phyloP scores from a whole-genome alignment of 2,888 invertebrate genomes.

The Melitaea athalia region DNA sequence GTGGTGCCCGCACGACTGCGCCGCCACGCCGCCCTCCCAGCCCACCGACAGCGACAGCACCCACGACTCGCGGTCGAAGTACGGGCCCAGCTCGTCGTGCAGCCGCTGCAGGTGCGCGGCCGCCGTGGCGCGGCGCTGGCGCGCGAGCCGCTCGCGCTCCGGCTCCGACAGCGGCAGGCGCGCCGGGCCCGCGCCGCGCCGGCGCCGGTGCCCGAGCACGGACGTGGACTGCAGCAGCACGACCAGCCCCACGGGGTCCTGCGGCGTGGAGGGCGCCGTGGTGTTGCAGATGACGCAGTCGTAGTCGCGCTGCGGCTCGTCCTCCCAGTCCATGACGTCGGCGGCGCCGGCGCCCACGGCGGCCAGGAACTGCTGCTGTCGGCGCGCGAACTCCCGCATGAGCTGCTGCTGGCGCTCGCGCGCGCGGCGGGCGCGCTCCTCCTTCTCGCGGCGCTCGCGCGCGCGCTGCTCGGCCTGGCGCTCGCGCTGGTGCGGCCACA shows the following conservation, averaged over 20 bases:
- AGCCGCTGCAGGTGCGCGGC: slow-evolving; percentile 89
- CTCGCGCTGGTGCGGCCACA: slow-evolving; percentile 93
- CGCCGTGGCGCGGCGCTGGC: slow-evolving; percentile 83
- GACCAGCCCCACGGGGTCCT: slow-evolving; percentile 90
- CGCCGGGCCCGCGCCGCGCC: slow-evolving; percentile 63
- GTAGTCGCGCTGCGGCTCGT: slow-evolving; percentile 88
- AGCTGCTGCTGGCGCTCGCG: slow-evolving; percentile 95
- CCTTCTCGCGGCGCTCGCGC: slow-evolving; percentile 87
- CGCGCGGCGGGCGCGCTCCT: slow-evolving; percentile 91
- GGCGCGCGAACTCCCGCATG: slow-evolving; percentile 95
- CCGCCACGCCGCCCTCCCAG: slow-evolving; percentile 95
- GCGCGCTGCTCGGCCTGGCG: slow-evolving; percentile 88
- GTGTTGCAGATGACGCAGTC: slow-evolving; percentile 98
- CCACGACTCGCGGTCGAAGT: slow-evolving; percentile 90
- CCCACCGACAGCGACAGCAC: slow-evolving; percentile 88
- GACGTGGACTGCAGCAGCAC: slow-evolving; percentile 93
- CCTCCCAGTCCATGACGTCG: slow-evolving; percentile 91
- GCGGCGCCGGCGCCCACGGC: slow-evolving; percentile 88
- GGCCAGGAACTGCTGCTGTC: slow-evolving; percentile 96
- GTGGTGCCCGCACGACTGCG: slow-evolving; percentile 98
- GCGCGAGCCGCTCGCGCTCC: slow-evolving; percentile 77
- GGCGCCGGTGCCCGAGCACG: slow-evolving; percentile 89
- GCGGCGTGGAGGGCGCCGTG: slow-evolving; percentile 91
- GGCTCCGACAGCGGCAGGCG: slow-evolving; percentile 72
- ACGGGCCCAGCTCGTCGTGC: slow-evolving; percentile 87